Evolutionary conservation across 2,888 invertebrate genomes (phyloP), one percentile per base, ranked within the genome.

Genomic region (Halocaridina rubra): DNA sequence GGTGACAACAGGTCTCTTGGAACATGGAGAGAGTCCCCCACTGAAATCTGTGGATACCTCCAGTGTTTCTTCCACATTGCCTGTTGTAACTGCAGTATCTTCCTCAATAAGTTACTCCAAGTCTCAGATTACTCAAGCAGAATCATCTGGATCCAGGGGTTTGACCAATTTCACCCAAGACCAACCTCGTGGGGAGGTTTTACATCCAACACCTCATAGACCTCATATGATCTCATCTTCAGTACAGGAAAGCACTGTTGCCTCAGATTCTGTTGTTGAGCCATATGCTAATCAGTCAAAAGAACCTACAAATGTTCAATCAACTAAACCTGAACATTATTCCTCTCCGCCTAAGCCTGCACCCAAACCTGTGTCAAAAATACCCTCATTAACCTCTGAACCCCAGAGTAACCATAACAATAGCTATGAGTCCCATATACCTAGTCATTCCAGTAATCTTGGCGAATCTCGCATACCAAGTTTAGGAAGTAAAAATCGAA

Each of bases 91-190:
- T 33, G n/a, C 32, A 32, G 32, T 64, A 33, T 7, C 27, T 8
- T 32, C 19, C 13, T n/a, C 30, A 19, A 32, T 13, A 22, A 10
- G 61, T 32, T 16, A 33, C 22, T 64, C 64, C 19, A 8, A 46
- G 46, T 64, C 7, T 2, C 64, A 22, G 3, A 13, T 13, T 64
- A 22, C 77, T 4, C 46, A 29, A n/a, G 5, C 19, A 19, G 53
- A 53, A 53, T 0, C 53, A 53, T 3, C 69, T 29, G 30, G n/a
- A 3, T 27, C 69, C 29, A 53, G 53, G 13, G 84, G 84, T 13
- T 78, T 72, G 19, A 33, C 84, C n/a, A 79, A 84, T 64, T 84
- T 84, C 72, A 84, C 84, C 13, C 84, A 84, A 53, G 84, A 84
- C 32, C 78, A 84, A 27, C 84, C 84, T 19, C 64, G 78, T 16